Conservation (phyloP, 2,888 invertebrate species). For the Sphaerophoria taeniata region DNA sequence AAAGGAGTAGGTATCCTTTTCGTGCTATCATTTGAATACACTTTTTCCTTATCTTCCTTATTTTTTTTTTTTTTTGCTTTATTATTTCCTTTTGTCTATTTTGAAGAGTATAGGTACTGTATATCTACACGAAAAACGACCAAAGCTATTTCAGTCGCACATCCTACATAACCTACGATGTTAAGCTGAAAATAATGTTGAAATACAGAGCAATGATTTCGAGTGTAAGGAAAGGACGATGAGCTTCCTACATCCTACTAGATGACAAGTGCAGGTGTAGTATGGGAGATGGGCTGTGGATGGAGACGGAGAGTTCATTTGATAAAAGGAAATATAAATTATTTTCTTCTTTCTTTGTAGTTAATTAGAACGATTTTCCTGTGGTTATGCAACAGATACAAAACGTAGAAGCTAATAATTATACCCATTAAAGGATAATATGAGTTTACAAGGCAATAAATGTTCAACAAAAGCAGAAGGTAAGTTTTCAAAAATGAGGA, state of each 20-base stretch:
- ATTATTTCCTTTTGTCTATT: conserved; percentile 28
- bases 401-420: conserved; percentile 25
- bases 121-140: conserved; percentile 28
- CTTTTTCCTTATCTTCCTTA: not conserved
- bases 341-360: conserved; percentile 64
- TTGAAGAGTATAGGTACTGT: not conserved
- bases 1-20: conserved; percentile 37
- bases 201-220: conserved; percentile 3
- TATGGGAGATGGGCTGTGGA: conserved; percentile 2
- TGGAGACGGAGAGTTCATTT: conserved; percentile 46
- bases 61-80: conserved; percentile 7
- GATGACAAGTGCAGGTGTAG: conserved; percentile 51
- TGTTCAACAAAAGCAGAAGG: too few relatives aligned
- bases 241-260: conserved; percentile 34
- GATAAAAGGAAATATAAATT: conserved; percentile 66
- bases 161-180: not conserved
- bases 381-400: conserved; percentile 9
- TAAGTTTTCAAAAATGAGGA: too few relatives aligned
- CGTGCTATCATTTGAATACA: conserved; percentile 25
- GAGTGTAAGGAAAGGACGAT: conserved; percentile 19
- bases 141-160: conserved; percentile 48
- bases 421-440: conserved; percentile 26
- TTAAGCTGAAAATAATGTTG: not conserved
- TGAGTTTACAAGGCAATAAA: too few relatives aligned
- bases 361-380: conserved; percentile 55